These are phyloP conservation scores for Triplophysa yarkandensis DNA, from an alignment of 2,797 vertebrate species.

Conservation along the genomic window DNA sequence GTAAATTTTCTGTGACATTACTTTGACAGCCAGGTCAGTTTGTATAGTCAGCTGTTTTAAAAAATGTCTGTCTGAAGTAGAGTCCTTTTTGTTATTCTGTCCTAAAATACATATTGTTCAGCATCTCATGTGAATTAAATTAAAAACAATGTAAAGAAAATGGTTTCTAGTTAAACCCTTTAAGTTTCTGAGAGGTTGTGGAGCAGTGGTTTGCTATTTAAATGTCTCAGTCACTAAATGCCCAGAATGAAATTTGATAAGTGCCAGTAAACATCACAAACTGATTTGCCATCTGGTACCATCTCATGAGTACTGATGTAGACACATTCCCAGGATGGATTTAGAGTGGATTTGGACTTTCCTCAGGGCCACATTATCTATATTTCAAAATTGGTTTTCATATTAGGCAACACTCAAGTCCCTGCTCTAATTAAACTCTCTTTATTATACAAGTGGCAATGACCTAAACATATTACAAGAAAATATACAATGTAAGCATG, in stretches of 20 bases:
- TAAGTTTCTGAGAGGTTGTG: conserved; percentile 34
- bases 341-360: conserved; percentile 17
- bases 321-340: conserved; percentile 26
- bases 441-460: conserved; percentile 31
- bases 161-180: conserved; percentile 3
- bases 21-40: conserved; percentile 1
- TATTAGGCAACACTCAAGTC: conserved; percentile 11
- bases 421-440: conserved; percentile 17
- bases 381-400: conserved; percentile 18
- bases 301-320: conserved; percentile 40
- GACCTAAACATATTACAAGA: conserved; percentile 28
- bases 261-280: conserved; percentile 51
- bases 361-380: conserved; percentile 14
- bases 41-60: conserved; percentile 24
- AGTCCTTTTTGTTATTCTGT: not conserved
- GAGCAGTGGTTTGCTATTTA: conserved; percentile 38
- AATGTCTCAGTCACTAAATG: conserved; percentile 45
- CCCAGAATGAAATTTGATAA: conserved; percentile 51
- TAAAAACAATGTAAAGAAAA: conserved; percentile 7
- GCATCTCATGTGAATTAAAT: not conserved
- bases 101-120: not conserved
- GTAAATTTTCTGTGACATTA: conserved; percentile 11
- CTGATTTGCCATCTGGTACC: conserved; percentile 49
- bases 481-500: conserved; percentile 10
- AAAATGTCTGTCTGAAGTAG: conserved; percentile 11